Base-by-base conservation (phyloP, 1,140 invertebrate species). In the Trichonephila inaurata region DNA sequence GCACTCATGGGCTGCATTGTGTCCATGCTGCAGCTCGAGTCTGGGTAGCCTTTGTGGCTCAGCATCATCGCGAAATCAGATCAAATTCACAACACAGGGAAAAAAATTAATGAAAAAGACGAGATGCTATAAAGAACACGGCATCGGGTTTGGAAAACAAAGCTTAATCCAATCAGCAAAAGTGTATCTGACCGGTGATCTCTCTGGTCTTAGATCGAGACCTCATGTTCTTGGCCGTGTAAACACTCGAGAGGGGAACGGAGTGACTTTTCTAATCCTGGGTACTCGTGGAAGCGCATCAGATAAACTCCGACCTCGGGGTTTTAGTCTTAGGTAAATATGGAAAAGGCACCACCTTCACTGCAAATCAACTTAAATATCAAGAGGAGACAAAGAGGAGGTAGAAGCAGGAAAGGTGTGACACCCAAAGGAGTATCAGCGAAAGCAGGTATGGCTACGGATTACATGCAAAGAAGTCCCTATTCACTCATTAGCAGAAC, bases 1-100 rank as follows among this genome's bases (percentile, higher is more conserved):
- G 94, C 95, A 72, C 82, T 94, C 94, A 94, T 94, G 91, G 94
- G 87, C 58, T 95, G 94, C 95, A 96, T 96, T 19, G 94, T 94
- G n/a, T 91, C 89, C 94, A 95, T 95, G 28, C 89, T 94, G 64
- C 92, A 94, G 44, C 94, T 96, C 69, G 95, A 94, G 94, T 96
- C 94, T 94, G 94, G 85, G 51, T 95, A 95, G 40, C 94, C 93
- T 64, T 95, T 95, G 81, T 95, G 94, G 61, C 93, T 94, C 28
- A 95, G 82, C 94, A 94, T 94, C 92, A 89, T 93, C 6, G 18
- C 19, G 91, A 51, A 72, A 61, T n/a, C n/a, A 58, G 83, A 21
- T 77, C 60, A 40, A 77, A 28, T 44, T 69, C 83, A 40, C 82
- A 86, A 72, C 66, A 86, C 91, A 72, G 24, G 28, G 18, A 40